A percentile compares a stretch with the other conserved stretches of the same genome.
These are phyloP conservation scores for Lasiurus borealis DNA, from an alignment of 2,113 vertebrate genomes.

Conservation along the genomic window DNA sequence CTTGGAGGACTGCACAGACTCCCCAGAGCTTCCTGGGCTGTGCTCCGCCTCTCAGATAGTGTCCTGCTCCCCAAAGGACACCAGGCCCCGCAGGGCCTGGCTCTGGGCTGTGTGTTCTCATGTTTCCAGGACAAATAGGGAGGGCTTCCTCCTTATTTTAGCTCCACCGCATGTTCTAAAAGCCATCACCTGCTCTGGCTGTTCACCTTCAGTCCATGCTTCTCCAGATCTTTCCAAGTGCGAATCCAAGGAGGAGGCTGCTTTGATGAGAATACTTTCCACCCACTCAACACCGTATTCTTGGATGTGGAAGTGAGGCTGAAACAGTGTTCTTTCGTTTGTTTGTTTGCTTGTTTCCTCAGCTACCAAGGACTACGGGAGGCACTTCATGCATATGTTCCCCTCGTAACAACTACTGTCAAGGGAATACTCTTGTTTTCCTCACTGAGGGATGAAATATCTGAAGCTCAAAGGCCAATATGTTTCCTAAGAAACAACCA, in stretches of 20 bases:
- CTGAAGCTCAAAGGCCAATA: background rate
- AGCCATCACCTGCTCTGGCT: background rate
- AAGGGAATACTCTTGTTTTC: conserved; percentile 10
- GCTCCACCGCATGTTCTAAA: background rate
- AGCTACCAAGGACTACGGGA: background rate
- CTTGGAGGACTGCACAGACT: background rate
- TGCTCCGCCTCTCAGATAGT: background rate
- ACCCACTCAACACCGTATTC: background rate
- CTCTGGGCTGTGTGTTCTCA: background rate
- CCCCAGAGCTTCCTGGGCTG: background rate
- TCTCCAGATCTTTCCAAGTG: conserved; percentile 1
- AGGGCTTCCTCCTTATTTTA: background rate
- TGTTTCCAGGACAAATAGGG: background rate
- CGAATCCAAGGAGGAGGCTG: background rate
- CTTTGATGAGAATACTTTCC: background rate
- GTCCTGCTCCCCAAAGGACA: background rate
- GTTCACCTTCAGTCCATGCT: background rate
- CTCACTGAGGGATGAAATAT: conserved; percentile 21
- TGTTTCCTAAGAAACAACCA: background rate
- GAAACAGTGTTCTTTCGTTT: background rate
- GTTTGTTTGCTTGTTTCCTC: background rate
- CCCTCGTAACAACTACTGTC: background rate
- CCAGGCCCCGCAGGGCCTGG: background rate
- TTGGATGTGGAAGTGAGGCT: background rate
- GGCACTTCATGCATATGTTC: background rate